phyloP scores from a whole-genome alignment of 2,113 vertebrate genomes.

The Actenoides hombroni region DNA sequence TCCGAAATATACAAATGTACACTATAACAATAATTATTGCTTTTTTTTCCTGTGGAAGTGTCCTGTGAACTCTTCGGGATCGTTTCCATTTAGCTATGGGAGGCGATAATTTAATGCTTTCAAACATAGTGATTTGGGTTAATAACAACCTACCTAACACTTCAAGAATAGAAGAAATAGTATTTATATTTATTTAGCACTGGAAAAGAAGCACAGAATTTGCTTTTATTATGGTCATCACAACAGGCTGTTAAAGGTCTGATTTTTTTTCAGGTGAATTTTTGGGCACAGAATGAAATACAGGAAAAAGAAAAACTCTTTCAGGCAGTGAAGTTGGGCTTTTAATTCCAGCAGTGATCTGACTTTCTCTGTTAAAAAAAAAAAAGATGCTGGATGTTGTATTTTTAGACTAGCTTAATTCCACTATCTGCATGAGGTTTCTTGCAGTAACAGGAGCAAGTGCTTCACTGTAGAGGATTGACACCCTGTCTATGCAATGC shows the following conservation, averaged over 20 bases:
- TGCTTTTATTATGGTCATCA: neutral
- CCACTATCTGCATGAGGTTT: neutral
- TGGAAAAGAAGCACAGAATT: neutral
- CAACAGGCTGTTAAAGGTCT: neutral
- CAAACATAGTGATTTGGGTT: neutral
- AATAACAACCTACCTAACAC: neutral
- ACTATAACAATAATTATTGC: neutral
- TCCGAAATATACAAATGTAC: neutral
- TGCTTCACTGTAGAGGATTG: neutral
- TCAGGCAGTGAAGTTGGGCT: neutral
- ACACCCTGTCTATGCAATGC: neutral
- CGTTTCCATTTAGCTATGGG: neutral
- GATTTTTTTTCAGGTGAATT: neutral
- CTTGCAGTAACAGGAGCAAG: neutral
- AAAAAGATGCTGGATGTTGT: neutral
- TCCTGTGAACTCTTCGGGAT: neutral
- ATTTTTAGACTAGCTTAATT: slow-evolving; percentile 10
- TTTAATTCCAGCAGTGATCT: neutral
- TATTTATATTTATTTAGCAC: neutral
- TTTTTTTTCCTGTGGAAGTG: neutral
- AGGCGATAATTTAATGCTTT: neutral
- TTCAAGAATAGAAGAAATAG: neutral
- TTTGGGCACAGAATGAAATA: neutral
- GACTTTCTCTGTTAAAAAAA: neutral
- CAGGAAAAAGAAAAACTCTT: neutral